These are phyloP conservation scores for Melanocharis versteri DNA, from an alignment of 2,113 vertebrate genomes.

Conservation along the genomic window DNA sequence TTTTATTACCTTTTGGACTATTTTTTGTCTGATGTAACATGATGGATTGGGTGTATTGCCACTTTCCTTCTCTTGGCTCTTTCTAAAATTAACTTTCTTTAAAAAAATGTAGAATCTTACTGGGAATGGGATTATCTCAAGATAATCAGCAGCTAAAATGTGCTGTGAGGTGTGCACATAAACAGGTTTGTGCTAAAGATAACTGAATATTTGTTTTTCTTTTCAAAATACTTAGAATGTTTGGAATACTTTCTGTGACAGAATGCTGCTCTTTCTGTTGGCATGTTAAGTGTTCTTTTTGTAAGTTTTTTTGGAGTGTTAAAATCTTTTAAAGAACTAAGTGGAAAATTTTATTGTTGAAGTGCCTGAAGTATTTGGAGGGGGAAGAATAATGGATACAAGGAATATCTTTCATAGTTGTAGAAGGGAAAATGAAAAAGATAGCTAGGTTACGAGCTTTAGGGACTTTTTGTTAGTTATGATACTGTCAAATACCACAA, in stretches of 20 bases:
- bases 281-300: background rate
- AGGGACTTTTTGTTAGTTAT: background rate
- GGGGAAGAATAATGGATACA: background rate
- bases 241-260: conserved; percentile 10
- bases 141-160: background rate
- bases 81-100: background rate
- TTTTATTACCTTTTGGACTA: background rate
- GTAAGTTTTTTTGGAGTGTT: background rate
- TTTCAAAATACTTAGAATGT: background rate
- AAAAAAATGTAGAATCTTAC: background rate
- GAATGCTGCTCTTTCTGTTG: background rate
- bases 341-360: background rate
- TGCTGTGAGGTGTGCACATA: background rate
- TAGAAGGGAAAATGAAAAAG: background rate
- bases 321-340: background rate
- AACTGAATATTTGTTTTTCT: background rate
- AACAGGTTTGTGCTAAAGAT: background rate
- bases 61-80: background rate
- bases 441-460: background rate
- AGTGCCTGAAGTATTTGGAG: background rate
- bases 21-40: background rate
- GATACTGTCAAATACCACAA: background rate
- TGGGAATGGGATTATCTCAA: background rate
- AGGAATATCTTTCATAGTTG: background rate
- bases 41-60: background rate